A percentile compares a stretch with the other conserved stretches of the same genome.
Conservation (phyloP, 2,113 vertebrate species). For the Alexandromys fortis region DNA sequence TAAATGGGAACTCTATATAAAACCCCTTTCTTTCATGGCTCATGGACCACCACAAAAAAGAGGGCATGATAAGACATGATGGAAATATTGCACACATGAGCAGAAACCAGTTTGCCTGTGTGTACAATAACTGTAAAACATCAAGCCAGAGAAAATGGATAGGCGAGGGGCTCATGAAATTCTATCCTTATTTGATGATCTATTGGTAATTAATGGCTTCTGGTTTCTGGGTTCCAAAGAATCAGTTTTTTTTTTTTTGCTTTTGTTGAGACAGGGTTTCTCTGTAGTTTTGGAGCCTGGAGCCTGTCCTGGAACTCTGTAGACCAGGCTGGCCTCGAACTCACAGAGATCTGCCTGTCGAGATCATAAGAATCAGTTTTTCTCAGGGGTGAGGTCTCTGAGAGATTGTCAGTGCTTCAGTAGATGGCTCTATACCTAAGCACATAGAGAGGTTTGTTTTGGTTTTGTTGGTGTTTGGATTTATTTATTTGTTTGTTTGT, state of each 20-base stretch:
- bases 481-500: not conserved
- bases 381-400: not conserved
- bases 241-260: not conserved
- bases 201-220: not conserved
- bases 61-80: not conserved
- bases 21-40: not conserved
- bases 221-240: not conserved
- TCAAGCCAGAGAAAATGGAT: not conserved
- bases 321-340: too few relatives aligned
- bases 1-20: not conserved
- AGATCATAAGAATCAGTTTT: not conserved
- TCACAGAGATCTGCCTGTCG: too few relatives aligned
- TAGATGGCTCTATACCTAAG: not conserved
- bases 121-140: not conserved
- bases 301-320: too few relatives aligned
- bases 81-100: not conserved
- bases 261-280: too few relatives aligned
- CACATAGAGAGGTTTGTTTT: not conserved
- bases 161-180: too few relatives aligned
- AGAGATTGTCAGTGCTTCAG: not conserved
- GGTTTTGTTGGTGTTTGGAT: not conserved
- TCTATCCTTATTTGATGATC: not conserved
- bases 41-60: too few relatives aligned
- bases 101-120: not conserved
- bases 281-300: too few relatives aligned